Base-by-base conservation (phyloP, 2,888 invertebrate species). In the Branchellion lobata region DNA sequence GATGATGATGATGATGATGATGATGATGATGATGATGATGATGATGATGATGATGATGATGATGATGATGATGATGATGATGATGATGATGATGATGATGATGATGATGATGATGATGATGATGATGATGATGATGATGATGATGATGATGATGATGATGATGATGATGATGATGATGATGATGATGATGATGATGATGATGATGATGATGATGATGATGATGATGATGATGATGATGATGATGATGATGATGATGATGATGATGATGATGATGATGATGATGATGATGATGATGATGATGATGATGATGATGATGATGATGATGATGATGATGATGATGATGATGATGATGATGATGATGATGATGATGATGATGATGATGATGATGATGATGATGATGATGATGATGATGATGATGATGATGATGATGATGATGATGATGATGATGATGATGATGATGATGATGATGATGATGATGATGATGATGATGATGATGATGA, bases 81-180 rank as follows among this genome's bases (percentile, higher is more conserved):
- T 69, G 61, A 57, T 57, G 61, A 57, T 57, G 61, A 57, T 57
- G 24, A n/a, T n/a, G 61, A 57, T n/a, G 61, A 57, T 57, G 24
- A 57, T 57, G 61, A n/a, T n/a, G 61, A 57, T 57, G 31, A 69
- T 69, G 61, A 57, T 57, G 61, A 57, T 57, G 61, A n/a, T n/a
- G 24, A 57, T 57, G 61, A 57, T 57, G 61, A 57, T 57, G 31
- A 69, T 69, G 61, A n/a, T n/a, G 61, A 57, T 57, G 61, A 57
- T 57, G 24, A 57, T 57, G 61, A 57, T 57, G 61, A n/a, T n/a
- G 31, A 69, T 69, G 61, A 57, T 57, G 61, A 57, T 57, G 61
- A 57, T 57, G 24, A n/a, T n/a, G 61, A 57, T n/a, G 61, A 57
- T 57, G 24, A 57, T 57, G 61, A n/a, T n/a, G 61, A 57, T 57